Percentiles rank a stretch among this genome's conserved stretches.
These are phyloP conservation scores for Avahi laniger DNA, from an alignment of 2,797 vertebrate species.

Conservation along the genomic window DNA sequence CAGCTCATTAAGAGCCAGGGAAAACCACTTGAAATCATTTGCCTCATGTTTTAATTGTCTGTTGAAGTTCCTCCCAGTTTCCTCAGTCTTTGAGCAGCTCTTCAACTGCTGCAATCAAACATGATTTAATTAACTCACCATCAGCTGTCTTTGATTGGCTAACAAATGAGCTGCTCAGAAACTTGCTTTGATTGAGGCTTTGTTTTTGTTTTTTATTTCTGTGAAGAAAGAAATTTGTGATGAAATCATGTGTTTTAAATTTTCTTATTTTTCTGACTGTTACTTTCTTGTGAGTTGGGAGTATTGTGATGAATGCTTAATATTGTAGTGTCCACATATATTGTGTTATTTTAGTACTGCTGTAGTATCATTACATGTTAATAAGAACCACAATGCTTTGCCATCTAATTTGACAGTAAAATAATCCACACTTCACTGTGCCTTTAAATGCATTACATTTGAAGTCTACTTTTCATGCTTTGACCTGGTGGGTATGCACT, in stretches of 20 bases:
- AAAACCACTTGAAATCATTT: not conserved
- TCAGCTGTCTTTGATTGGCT: not conserved
- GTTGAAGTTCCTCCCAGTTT: not conserved
- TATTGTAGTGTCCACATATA: not conserved
- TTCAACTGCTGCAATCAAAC: not conserved
- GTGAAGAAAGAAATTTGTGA: not conserved
- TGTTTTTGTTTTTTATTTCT: constrained; percentile 1
- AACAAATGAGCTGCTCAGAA: not conserved
- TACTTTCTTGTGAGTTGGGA: not conserved
- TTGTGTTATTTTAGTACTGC: not conserved
- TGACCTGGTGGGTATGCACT: not conserved
- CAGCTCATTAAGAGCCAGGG: not conserved
- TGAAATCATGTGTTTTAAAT: not conserved
- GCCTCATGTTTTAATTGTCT: not conserved
- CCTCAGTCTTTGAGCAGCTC: not conserved
- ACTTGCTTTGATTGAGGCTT: not conserved
- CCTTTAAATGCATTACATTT: not conserved
- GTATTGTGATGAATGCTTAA: not conserved
- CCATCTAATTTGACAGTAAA: not conserved
- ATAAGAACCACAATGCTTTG: not conserved
- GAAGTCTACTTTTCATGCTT: not conserved
- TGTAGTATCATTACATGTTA: not conserved
- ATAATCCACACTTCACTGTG: not conserved
- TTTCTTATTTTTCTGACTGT: not conserved
- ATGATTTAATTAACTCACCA: not conserved